Evolutionary conservation across 2,113 vertebrate genomes (phyloP).

Genomic region (Steatornis caripensis): DNA sequence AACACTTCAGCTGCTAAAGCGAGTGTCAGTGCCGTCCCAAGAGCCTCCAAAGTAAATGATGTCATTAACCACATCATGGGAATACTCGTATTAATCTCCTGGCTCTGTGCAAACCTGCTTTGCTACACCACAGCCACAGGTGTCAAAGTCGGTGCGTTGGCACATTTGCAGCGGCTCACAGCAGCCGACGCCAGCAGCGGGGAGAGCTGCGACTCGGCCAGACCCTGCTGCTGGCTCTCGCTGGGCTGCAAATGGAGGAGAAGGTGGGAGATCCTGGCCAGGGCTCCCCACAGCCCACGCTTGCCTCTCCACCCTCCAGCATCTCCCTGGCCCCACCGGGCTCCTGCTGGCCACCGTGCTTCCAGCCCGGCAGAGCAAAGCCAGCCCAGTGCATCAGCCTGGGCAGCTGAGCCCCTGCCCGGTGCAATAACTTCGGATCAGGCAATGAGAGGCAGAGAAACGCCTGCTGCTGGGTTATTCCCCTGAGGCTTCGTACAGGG

Average conservation of each 20-base stretch:
- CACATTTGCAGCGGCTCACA: background rate
- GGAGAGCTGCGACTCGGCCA: background rate
- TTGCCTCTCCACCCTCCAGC: background rate
- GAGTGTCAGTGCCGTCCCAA: constrained; percentile 21
- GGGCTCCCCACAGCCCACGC: background rate
- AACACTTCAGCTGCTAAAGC: constrained; percentile 48
- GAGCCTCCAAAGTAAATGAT: constrained; percentile 42
- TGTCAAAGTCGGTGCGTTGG: background rate
- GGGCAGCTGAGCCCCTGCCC: background rate
- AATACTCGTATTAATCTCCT: background rate
- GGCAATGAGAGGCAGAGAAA: background rate
- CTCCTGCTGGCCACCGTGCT: accelerated
- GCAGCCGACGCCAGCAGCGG: background rate
- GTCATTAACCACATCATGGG: constrained; percentile 20
- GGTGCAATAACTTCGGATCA: accelerated
- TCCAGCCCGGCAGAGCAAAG: background rate
- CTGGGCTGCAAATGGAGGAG: background rate
- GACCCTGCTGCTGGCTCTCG: background rate
- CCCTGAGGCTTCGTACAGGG: background rate
- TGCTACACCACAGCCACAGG: background rate
- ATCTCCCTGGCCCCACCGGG: accelerated
- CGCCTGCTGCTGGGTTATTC: background rate
- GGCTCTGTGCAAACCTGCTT: background rate
- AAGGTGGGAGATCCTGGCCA: background rate
- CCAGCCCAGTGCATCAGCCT: background rate